A percentile compares a stretch with the other conserved stretches of the same genome.
These are phyloP conservation scores for Eupristina koningsbergeri DNA, from an alignment of 1,140 invertebrate genomes.

Conservation along the genomic window DNA sequence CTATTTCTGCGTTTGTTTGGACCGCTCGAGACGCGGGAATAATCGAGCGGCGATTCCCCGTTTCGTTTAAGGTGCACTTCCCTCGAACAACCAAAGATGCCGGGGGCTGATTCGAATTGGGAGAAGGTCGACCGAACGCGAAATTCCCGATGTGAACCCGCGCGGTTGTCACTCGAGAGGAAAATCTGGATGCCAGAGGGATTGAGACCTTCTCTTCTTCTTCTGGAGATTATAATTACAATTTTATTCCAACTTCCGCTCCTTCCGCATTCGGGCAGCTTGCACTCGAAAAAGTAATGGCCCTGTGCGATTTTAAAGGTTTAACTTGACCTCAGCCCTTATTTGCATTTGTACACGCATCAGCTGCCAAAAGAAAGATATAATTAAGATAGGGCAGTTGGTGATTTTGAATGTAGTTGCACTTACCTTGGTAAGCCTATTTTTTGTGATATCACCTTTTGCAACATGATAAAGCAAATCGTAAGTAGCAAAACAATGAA, in stretches of 20 bases:
- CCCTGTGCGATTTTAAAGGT: background rate
- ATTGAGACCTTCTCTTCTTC: background rate
- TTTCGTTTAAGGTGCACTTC: constrained; percentile 23
- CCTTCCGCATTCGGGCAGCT: background rate
- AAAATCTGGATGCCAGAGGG: background rate
- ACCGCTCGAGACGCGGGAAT: constrained; percentile 26
- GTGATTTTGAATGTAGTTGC: too few species aligned
- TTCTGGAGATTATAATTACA: background rate
- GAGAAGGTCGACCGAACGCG: background rate
- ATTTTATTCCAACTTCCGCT: background rate
- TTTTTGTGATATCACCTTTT: background rate
- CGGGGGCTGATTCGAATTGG: constrained; percentile 17
- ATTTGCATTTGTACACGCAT: background rate
- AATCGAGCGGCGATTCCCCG: constrained; percentile 18
- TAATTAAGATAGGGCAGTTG: too few species aligned
- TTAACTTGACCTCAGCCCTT: background rate
- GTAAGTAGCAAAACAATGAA: background rate
- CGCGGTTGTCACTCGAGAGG: background rate
- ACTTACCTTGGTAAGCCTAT: background rate
- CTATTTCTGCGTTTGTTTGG: constrained; percentile 28
- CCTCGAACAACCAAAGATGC: background rate
- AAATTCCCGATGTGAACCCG: background rate
- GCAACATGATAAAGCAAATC: too few species aligned
- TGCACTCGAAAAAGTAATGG: too few species aligned
- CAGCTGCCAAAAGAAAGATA: background rate